These are phyloP conservation scores for Coenobita brevimanus DNA, from an alignment of 1,140 invertebrate species.

Conservation along the genomic window DNA sequence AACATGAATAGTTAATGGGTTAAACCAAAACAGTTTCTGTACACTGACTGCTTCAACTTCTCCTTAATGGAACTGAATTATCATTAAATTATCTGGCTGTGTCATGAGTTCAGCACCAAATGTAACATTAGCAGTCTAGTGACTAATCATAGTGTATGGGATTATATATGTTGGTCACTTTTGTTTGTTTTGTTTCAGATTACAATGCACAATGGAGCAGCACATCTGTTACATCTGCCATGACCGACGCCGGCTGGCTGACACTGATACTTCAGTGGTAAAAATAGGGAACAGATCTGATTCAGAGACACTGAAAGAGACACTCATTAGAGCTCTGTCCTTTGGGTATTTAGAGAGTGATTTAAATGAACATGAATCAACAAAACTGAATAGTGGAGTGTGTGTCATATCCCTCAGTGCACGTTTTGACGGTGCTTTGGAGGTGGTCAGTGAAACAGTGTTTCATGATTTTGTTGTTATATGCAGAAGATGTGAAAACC, in stretches of 20 bases:
- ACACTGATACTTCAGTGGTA: conserved; percentile 28
- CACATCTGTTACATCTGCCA: conserved; percentile 39
- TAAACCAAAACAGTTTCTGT: too few species aligned
- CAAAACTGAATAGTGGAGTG: background rate
- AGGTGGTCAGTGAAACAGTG: conserved; percentile 39
- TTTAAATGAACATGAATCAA: background rate
- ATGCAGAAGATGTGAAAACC: conserved; percentile 42
- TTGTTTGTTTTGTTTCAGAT: too few species aligned
- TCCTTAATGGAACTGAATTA: too few species aligned
- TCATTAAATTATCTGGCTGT: too few species aligned
- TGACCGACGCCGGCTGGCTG: conserved; percentile 39
- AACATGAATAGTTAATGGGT: too few species aligned
- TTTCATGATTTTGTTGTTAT: conserved; percentile 23
- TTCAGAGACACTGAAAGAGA: conserved; percentile 40
- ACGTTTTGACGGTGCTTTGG: conserved; percentile 19
- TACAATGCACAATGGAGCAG: too few species aligned
- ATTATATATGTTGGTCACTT: too few species aligned
- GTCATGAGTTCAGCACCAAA: too few species aligned
- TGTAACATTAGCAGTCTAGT: too few species aligned
- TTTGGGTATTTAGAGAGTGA: conserved; percentile 26
- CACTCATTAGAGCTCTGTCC: conserved; percentile 27
- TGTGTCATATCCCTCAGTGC: conserved; percentile 37
- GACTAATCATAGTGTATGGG: too few species aligned
- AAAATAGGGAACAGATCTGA: conserved; percentile 2
- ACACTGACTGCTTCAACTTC: too few species aligned